Conservation (phyloP, 2,113 vertebrate genomes). For the Trichomycterus rosablanca region DNA sequence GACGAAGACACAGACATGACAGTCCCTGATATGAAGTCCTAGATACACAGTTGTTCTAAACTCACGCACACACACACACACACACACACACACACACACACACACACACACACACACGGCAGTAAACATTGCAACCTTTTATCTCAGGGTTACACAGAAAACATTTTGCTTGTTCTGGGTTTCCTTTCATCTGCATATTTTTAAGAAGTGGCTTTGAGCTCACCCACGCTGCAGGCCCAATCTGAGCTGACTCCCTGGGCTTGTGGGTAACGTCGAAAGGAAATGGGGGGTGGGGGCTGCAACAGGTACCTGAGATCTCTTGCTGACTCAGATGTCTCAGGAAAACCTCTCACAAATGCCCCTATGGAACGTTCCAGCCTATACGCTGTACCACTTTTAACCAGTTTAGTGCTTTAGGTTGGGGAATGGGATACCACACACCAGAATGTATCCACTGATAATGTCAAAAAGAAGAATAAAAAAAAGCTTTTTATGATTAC, state of each 20-base stretch:
- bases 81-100: too few species aligned
- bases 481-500: too few species aligned
- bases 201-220: constrained; percentile 54
- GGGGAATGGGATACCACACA: constrained; percentile 6
- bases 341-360: constrained; percentile 12
- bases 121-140: not conserved
- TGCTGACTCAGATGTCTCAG: constrained; percentile 55
- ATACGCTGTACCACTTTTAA: too few species aligned
- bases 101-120: too few species aligned
- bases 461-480: too few species aligned
- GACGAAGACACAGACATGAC: too few species aligned
- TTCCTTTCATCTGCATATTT: constrained; percentile 51
- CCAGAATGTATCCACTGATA: too few species aligned
- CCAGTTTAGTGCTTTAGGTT: not conserved
- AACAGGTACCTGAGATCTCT: constrained; percentile 35
- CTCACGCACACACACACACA: too few species aligned
- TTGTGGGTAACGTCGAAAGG: constrained; percentile 57
- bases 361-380: constrained; percentile 37
- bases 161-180: constrained; percentile 19
- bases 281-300: constrained; percentile 50
- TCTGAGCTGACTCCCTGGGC: constrained; percentile 37
- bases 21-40: too few species aligned
- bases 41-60: too few species aligned
- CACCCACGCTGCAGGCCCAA: constrained; percentile 48
- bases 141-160: constrained; percentile 2